Evolutionary conservation across 2,797 vertebrate species (phyloP).

Genomic region (Takifugu rubripes): DNA sequence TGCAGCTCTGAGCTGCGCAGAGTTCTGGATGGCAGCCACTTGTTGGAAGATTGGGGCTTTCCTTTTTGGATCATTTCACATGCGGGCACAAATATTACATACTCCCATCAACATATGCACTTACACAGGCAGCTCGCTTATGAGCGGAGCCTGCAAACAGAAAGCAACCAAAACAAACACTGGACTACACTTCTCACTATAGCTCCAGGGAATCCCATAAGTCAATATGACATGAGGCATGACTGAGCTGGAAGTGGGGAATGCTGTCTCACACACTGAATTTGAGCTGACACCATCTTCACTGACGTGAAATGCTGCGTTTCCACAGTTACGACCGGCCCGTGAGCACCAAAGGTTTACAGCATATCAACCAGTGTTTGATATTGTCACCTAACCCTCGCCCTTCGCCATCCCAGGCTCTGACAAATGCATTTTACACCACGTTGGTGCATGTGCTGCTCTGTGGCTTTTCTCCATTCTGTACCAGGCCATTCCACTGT

Average conservation of each 20-base stretch:
- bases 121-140: slow-evolving; percentile 31
- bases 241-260: slow-evolving; percentile 68
- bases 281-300: slow-evolving; percentile 55
- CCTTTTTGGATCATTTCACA: slow-evolving; percentile 42
- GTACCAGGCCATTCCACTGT: slow-evolving; percentile 59
- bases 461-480: slow-evolving; percentile 19
- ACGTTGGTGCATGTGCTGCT: slow-evolving; percentile 7
- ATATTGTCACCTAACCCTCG: slow-evolving; percentile 8
- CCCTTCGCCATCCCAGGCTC: slow-evolving; percentile 11
- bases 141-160: slow-evolving; percentile 49
- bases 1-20: slow-evolving; percentile 29
- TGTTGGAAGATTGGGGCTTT: slow-evolving; percentile 41
- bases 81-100: slow-evolving; percentile 23
- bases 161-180: slow-evolving; percentile 69
- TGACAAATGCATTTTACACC: slow-evolving; percentile 26
- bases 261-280: slow-evolving; percentile 59
- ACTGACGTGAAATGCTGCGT: slow-evolving; percentile 48
- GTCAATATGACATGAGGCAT: slow-evolving; percentile 71
- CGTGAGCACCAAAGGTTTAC: slow-evolving; percentile 29
- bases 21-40: slow-evolving; percentile 29
- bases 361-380: slow-evolving; percentile 10
- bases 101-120: slow-evolving; percentile 22
- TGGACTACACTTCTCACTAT: slow-evolving; percentile 57
- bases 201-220: slow-evolving; percentile 71
- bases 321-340: slow-evolving; percentile 22